Conservation (phyloP, 2,888 invertebrate genomes). For the Timema cristinae region DNA sequence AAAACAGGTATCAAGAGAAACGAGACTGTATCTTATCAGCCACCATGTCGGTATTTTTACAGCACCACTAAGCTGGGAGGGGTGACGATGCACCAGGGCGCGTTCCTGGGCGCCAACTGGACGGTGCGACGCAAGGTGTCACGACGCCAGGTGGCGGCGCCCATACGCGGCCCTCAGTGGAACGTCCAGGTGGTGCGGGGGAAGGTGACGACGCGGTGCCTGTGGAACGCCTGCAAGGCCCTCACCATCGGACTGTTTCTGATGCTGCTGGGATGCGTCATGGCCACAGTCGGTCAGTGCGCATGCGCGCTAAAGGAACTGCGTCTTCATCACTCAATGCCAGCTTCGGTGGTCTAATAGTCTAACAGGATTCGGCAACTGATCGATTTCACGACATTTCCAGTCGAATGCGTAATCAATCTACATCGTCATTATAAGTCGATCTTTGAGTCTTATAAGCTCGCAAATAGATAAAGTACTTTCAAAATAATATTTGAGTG, state of each 20-base stretch:
- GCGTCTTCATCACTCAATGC: no score
- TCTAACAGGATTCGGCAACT: no score
- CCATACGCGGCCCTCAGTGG: constrained; percentile 41
- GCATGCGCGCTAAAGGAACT: neutral
- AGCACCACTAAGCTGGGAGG: constrained; percentile 11
- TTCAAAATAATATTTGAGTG: no score
- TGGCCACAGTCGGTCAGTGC: constrained; percentile 83
- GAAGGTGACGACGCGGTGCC: constrained; percentile 82
- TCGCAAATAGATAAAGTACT: no score
- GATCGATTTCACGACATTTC: no score
- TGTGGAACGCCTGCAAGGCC: constrained; percentile 93
- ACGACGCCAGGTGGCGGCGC: constrained; percentile 16
- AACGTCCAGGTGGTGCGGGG: constrained; percentile 68
- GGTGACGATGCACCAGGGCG: constrained; percentile 30
- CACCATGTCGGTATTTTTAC: neutral
- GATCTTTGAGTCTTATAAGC: no score
- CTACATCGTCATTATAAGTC: no score
- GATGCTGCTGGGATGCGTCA: constrained; percentile 83
- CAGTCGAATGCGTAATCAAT: no score
- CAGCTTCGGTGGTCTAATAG: no score
- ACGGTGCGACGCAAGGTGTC: constrained; percentile 29
- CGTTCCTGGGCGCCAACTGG: constrained; percentile 32
- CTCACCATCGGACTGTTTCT: constrained; percentile 81
- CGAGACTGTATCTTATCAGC: no score
- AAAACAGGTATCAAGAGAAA: no score